Base-by-base conservation (phyloP, 2,888 invertebrate genomes). In the Drosophila lutescens region DNA sequence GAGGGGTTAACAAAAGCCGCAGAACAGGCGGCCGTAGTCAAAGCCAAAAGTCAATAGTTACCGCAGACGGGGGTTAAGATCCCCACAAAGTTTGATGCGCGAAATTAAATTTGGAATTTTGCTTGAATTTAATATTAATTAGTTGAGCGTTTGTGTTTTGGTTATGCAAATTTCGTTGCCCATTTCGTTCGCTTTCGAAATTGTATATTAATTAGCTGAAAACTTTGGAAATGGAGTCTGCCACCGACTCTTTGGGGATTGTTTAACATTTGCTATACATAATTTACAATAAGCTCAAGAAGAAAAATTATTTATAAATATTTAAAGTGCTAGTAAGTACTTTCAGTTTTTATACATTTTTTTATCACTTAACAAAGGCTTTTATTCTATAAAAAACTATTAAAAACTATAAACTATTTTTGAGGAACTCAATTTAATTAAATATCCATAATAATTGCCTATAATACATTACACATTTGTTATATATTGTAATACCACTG, bases 41-140 rank as follows among this genome's bases (percentile, higher is more conserved):
- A 69, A 55, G 73, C 75, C 82, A 85, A 85, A 78, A 85, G 88
- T 87, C 83, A 85, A 89, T 89, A 89, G 89, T 88, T 89, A 12
- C 38, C 4, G 20, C 34, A n/a, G 55, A 34, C 34, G 36, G 20
- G 57, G 53, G 23, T 6, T 32, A 26, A n/a, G 40, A 10, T 36
- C 20, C 59, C 44, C 60, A 23, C 38, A 73, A 76, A 88, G 69
- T 86, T 83, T 78, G 20, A 12, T 13, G 58, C 50, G 50, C 51
- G n/a, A 85, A 84, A 85, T 85, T 82, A 76, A 85, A 89, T 87
- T 88, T 44, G 34, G 68, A 78, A 74, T 84, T 68, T 76, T 61
- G 61, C 81, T 68, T 59, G 71, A 81, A 85, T 85, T 85, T 82
- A 87, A 85, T 87, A 88, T 84, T 88, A 85, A 89, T 85, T 88